Conservation (phyloP, 2,888 invertebrate species). For the Nasonovia ribisnigri region DNA sequence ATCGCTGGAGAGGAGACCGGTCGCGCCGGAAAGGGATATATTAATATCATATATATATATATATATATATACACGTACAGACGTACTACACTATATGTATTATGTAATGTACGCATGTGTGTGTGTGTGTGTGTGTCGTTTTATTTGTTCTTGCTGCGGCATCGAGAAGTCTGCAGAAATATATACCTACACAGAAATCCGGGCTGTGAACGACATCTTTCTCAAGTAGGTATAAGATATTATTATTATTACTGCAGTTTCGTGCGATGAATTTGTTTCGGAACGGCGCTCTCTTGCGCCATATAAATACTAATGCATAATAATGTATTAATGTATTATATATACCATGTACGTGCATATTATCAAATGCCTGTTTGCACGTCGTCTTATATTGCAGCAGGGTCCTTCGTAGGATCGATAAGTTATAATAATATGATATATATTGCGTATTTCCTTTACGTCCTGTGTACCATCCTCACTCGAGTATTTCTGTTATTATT, state of each 20-base stretch:
- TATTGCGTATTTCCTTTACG: not conserved
- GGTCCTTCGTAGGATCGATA: not conserved
- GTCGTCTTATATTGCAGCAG: not conserved
- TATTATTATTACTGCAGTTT: slow-evolving; percentile 31
- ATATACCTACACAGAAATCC: not conserved
- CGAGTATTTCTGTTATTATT: not conserved
- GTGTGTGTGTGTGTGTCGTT: not conserved
- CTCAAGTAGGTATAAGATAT: not conserved
- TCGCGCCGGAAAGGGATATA: not conserved
- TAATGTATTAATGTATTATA: slow-evolving; percentile 3
- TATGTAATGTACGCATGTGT: not conserved
- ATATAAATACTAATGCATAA: slow-evolving; percentile 2
- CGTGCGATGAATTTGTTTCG: slow-evolving; percentile 25
- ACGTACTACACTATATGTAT: not conserved
- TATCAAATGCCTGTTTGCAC: not conserved
- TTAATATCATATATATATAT: not conserved
- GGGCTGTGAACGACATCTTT: not conserved
- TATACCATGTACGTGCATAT: not conserved
- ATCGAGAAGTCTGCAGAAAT: not conserved
- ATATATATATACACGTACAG: not conserved
- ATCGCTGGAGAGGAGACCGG: not conserved
- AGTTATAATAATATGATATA: not conserved
- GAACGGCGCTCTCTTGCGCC: not conserved
- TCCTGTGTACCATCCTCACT: not conserved
- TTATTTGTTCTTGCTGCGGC: not conserved